Percentiles rank a stretch among this genome's conserved stretches.
phyloP scores from a whole-genome alignment of 64 coral and sea anemone genomes.

The Actinia equina region DNA sequence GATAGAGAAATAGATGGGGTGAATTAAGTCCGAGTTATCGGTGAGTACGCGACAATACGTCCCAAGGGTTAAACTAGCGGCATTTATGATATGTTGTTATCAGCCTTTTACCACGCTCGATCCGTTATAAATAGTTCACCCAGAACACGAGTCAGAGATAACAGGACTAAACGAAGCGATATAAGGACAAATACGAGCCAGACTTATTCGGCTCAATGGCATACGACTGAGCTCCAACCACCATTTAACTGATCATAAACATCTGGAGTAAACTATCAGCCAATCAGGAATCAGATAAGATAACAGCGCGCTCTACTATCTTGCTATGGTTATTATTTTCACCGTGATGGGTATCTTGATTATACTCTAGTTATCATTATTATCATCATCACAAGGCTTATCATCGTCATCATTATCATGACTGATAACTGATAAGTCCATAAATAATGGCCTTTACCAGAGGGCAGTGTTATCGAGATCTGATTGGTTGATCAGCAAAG shows the following conservation, averaged over 20 bases:
- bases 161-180: not conserved
- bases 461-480: not conserved
- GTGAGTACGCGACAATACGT: not conserved
- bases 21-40: not conserved
- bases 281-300: not conserved
- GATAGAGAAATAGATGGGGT: not conserved
- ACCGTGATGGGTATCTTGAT: not conserved
- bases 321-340: not conserved
- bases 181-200: not conserved
- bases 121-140: not conserved
- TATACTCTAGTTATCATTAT: not conserved
- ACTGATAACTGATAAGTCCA: not conserved
- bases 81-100: constrained; percentile 7
- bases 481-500: not conserved
- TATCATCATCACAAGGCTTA: not conserved
- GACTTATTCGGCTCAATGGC: not conserved
- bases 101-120: not conserved
- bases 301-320: not conserved
- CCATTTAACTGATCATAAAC: not conserved
- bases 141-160: not conserved
- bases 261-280: not conserved
- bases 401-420: constrained; percentile 8
- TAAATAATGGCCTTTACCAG: not conserved
- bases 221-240: not conserved
- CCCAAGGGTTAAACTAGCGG: constrained; percentile 1